Conservation (phyloP, 2,113 vertebrate species). For the Thalassarche chlororhynchos region DNA sequence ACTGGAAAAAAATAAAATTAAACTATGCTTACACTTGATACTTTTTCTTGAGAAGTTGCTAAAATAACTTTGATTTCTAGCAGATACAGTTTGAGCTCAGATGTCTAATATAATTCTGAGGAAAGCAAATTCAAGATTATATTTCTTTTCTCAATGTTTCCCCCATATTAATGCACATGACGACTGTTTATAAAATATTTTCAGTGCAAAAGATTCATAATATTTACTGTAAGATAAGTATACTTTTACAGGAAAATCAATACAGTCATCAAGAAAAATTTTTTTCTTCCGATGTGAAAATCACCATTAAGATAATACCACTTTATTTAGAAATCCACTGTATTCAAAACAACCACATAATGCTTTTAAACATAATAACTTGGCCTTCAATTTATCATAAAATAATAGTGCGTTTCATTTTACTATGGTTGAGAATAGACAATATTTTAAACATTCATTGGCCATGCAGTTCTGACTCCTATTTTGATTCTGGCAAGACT, state of each 20-base stretch:
- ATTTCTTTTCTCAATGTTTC: not conserved
- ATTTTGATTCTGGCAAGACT: not conserved
- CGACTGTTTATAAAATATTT: not conserved
- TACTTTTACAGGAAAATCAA: not conserved
- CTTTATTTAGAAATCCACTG: not conserved
- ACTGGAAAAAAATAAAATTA: not conserved
- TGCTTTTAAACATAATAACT: not conserved
- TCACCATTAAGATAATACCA: not conserved
- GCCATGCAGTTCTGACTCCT: not conserved
- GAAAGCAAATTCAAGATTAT: not conserved
- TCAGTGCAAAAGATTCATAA: not conserved
- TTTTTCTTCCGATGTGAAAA: not conserved
- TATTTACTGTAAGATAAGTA: not conserved
- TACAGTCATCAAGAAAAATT: not conserved
- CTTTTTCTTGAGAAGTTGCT: not conserved
- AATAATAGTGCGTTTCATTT: not conserved
- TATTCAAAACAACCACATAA: not conserved
- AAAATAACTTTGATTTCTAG: not conserved
- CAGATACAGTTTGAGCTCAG: not conserved
- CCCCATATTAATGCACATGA: not conserved
- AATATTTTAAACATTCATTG: not conserved
- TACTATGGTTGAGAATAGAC: not conserved
- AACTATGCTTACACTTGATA: not conserved
- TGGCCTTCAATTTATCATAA: not conserved
- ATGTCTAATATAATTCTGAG: not conserved